Conservation (phyloP, 2,797 vertebrate genomes). For the Prionace glauca region DNA sequence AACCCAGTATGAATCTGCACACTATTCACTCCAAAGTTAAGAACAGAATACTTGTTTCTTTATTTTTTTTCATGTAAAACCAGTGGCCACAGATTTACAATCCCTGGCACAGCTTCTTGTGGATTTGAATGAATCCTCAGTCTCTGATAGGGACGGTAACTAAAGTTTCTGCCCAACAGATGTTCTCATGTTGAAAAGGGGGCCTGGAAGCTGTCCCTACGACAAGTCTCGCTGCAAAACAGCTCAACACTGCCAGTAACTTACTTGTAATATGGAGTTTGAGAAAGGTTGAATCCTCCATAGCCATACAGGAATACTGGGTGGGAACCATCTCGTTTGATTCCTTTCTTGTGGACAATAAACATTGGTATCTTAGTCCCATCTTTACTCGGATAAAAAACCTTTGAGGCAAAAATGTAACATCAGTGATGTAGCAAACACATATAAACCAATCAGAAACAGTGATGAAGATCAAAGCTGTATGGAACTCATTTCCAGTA, state of each 20-base stretch:
- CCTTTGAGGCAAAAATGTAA: slow-evolving; percentile 47
- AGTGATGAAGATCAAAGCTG: neutral
- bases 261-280: slow-evolving; percentile 64
- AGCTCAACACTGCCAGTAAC: slow-evolving; percentile 34
- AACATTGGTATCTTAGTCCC: slow-evolving; percentile 68
- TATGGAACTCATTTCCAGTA: neutral
- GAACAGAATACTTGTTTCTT: neutral
- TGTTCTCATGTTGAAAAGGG: neutral
- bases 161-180: neutral
- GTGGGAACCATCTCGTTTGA: slow-evolving; percentile 55
- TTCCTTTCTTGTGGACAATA: slow-evolving; percentile 55
- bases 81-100: neutral
- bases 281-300: slow-evolving; percentile 62
- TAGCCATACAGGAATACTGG: slow-evolving; percentile 66
- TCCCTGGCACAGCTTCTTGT: neutral
- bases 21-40: neutral
- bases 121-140: neutral
- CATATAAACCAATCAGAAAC: neutral
- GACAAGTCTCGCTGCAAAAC: neutral
- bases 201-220: too few relatives aligned
- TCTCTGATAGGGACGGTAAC: neutral
- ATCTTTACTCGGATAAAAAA: slow-evolving; percentile 65
- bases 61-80: neutral
- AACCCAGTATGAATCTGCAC: neutral
- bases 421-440: neutral